Conservation (phyloP, 2,113 vertebrate genomes). For the Odocoileus virginianus region DNA sequence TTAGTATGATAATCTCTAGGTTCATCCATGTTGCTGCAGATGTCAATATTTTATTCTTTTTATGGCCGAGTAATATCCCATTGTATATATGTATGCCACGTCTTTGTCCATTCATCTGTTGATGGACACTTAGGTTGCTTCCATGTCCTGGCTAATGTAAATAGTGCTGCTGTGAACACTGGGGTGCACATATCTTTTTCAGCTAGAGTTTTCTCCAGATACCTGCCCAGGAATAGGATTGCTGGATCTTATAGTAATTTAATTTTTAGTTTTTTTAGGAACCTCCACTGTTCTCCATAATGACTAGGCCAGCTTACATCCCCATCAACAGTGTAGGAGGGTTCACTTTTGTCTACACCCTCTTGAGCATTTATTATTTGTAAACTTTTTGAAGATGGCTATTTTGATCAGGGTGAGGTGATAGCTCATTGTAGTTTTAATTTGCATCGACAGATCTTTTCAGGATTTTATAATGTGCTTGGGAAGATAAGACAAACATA, state of each 20-base stretch:
- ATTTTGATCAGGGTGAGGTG: neutral
- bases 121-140: neutral
- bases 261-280: neutral
- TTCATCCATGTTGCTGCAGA: neutral
- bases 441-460: neutral
- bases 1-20: neutral
- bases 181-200: neutral
- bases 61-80: neutral
- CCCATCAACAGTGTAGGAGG: neutral
- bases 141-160: neutral
- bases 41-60: neutral
- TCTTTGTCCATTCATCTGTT: neutral
- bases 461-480: neutral
- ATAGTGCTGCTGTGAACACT: neutral
- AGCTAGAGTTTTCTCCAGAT: neutral
- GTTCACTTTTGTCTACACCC: neutral
- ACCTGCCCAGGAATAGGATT: neutral
- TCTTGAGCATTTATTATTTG: neutral
- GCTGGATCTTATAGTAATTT: neutral
- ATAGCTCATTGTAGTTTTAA: neutral
- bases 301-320: neutral
- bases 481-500: neutral
- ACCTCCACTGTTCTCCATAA: neutral
- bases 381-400: neutral
- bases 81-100: neutral